Percentiles rank a stretch among this genome's conserved stretches.
phyloP scores from a whole-genome alignment of 2,797 vertebrate genomes.

The Centropyge bicolor region DNA sequence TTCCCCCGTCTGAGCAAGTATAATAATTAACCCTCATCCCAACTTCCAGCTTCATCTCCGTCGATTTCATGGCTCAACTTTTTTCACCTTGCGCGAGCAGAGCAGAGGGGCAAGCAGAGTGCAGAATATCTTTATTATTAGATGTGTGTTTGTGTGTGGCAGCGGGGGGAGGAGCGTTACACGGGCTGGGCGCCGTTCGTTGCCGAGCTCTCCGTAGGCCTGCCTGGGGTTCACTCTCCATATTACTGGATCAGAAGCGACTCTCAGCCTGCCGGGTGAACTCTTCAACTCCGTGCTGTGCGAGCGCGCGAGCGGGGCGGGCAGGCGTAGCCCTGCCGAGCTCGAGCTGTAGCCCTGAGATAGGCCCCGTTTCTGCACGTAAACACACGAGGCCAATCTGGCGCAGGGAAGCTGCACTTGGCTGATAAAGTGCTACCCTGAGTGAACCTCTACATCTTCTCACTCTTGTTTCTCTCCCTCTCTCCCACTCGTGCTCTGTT shows the following conservation, averaged over 20 bases:
- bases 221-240: conserved; percentile 59
- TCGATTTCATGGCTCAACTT: conserved; percentile 46
- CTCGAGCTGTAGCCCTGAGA: conserved; percentile 64
- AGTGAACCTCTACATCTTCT: conserved; percentile 62
- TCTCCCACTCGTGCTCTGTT: neutral
- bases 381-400: conserved; percentile 64
- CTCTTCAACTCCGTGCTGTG: conserved; percentile 78
- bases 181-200: conserved; percentile 47
- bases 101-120: conserved; percentile 31
- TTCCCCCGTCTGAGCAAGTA: neutral
- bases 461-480: conserved; percentile 29
- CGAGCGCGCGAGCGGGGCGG: conserved; percentile 18
- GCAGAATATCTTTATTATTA: conserved; percentile 31
- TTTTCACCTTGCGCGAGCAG: conserved; percentile 16
- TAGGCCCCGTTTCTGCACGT: conserved; percentile 46
- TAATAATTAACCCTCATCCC: conserved; percentile 42
- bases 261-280: conserved; percentile 73
- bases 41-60: conserved; percentile 20
- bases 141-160: conserved; percentile 39
- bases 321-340: conserved; percentile 57
- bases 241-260: conserved; percentile 68
- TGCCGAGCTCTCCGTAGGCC: conserved; percentile 54
- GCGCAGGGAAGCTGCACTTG: conserved; percentile 64
- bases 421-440: conserved; percentile 77
- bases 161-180: neutral